Evolutionary conservation across 1,140 invertebrate species (phyloP), one percentile per base, ranked within the genome.

Genomic region (Scylla paramamosain): DNA sequence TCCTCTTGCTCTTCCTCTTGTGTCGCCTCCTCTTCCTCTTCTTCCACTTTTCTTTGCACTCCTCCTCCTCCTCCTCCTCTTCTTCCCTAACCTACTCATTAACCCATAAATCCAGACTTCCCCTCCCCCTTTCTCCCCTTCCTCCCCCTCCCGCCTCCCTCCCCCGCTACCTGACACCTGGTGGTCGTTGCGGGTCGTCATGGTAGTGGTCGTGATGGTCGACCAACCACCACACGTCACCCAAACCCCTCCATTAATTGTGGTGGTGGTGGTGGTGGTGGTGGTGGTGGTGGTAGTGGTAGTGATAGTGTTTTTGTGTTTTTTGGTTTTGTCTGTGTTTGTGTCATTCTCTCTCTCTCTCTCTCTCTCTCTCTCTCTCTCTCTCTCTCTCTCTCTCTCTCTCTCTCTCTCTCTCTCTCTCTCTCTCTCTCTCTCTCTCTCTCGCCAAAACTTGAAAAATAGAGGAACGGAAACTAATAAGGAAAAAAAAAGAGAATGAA

Each of bases 21-120:
- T 6, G 1, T 39, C 39, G 1, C 6, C 39, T 39, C 39, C 39
- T 39, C 39, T 39, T 20, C 52, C 10, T 8, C 52, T 59, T 8
- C 10, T 59, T 8, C 52, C 10, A 2, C 52, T 59, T 1, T 8
- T 59, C n/a, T n/a, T 77, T 8, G 7, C 2, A 6, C 67, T 77
- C 67, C 67, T 77, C 67, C 67, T 77, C 67, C 67, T 77, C 67
- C 67, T 77, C 67, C 67, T 77, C 67, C 67, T 77, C 67, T n/a
- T 77, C 67, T 77, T 77, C 67, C n/a, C 2, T 7, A 77, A 77
- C 67, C 67, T n/a, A 77, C 67, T 77, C 67, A 77, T 77, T 77
- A 77, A 77, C 67, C 67, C 67, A 77, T 77, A 77, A 77, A 77
- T 77, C n/a, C 67, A 39, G 6, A 6, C 39, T 39, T 77, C 67